Evolutionary conservation across 2,113 vertebrate genomes (phyloP).

Genomic region (Thunnus maccoyii): DNA sequence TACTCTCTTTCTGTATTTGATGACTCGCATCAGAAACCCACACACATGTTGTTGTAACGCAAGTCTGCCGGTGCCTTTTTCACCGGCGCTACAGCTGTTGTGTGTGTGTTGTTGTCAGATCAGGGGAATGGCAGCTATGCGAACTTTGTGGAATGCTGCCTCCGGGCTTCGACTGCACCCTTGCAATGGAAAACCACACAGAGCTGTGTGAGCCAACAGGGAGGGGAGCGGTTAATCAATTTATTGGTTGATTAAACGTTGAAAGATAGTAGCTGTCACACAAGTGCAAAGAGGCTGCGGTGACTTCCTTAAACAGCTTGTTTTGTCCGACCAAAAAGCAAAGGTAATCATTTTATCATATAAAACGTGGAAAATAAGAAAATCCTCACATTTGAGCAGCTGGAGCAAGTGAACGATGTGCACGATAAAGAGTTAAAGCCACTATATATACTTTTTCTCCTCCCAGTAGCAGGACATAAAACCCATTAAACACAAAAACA

Average conservation of each 20-base stretch:
- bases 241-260: slow-evolving; percentile 7
- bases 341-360: neutral
- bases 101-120: slow-evolving; percentile 28
- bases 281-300: no score
- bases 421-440: neutral
- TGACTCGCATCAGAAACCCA: slow-evolving; percentile 12
- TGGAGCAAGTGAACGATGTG: neutral
- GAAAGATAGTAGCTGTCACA: neutral
- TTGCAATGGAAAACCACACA: slow-evolving; percentile 20
- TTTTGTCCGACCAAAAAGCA: neutral
- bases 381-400: slow-evolving; percentile 2
- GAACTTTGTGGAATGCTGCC: slow-evolving; percentile 61
- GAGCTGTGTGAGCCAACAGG: slow-evolving; percentile 1
- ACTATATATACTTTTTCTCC: neutral
- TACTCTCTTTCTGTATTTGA: slow-evolving; percentile 2
- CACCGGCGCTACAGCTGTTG: neutral
- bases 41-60: neutral
- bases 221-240: slow-evolving; percentile 22
- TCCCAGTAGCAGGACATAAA: neutral
- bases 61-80: slow-evolving; percentile 10
- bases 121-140: slow-evolving; percentile 67
- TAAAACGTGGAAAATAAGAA: neutral
- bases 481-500: neutral
- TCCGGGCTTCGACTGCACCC: slow-evolving; percentile 36
- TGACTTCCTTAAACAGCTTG: slow-evolving; percentile 1